Evolutionary conservation across 2,113 vertebrate genomes (phyloP), one percentile per base, ranked within the genome.

Genomic region (Nematolebias whitei): DNA sequence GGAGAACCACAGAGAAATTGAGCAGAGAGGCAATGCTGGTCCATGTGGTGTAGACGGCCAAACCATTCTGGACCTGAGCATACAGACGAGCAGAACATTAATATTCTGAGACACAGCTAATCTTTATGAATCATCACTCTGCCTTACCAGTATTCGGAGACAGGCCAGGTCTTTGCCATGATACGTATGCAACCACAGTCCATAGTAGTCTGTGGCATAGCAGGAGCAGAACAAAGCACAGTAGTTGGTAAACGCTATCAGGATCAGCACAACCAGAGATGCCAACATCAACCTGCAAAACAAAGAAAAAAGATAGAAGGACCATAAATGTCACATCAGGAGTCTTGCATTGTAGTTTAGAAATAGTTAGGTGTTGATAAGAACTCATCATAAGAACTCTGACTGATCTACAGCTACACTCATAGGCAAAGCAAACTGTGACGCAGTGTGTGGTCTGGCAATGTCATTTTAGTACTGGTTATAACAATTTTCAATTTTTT

Each of bases 31-130:
- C 94, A 0, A 95, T 89, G 53, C 84, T 87, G 1, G 86, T 94
- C 95, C 95, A 96, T 0, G 94, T 93, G n/a, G 91, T 50, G 15
- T 95, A 95, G 6, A 93, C 56, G 0, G 87, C 92, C 81, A 96
- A 80, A 51, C 94, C 92, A 0, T 96, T 96, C 82, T 96, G 95
- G 15, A 94, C 92, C 94, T 96, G 68, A 63, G 69, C 11, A 77
- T 2, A 48, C 52, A 0, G 4, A 56, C 20, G 6, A 52, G 20
- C 48, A 13, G 26, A 1, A 50, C 45, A n/a, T 45, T 12, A 24
- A 1, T 16, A 53, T 0, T n/a, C 23, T 0, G 12, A 7, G 20
- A 38, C 22, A 11, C 6, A n/a, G 22, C 6, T 5, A 3, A 38
- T 22, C 14, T 18, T 11, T 13, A 2, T 23, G 19, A 12, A 6